Base-by-base conservation (phyloP, 2,888 invertebrate genomes). In the Gonocerus acuteangulatus region DNA sequence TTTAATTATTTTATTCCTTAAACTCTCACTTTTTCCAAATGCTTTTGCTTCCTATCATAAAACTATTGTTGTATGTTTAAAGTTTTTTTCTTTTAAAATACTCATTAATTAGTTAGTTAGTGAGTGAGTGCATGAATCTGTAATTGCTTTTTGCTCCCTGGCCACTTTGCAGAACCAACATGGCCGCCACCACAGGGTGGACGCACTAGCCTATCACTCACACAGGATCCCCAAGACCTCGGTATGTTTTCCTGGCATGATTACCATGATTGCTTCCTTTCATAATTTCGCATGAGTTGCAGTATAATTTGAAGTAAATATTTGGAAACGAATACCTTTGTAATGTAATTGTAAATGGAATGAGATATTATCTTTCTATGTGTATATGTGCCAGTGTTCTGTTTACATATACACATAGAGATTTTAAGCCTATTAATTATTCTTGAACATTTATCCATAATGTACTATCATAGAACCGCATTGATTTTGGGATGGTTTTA, bases 171-270 rank as follows among this genome's bases (percentile, higher is more conserved):
- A 51, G 51, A 51, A 34, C 32, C 51, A 51, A 27, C 51, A 51
- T 51, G 51, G 51, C 51, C 51, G 51, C 51, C 51, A 51, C 51
- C 64, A 51, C 57, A 56, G 49, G 63, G 61, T 61, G 64, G 64
- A 57, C 58, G 51, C 58, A 58, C 58, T 52, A 58, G 61, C 61
- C 61, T 64, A 52, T 59, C 64, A 51, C 61, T 61, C 52, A 64
- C 61, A 48, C 64, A 61, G 61, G 64, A 64, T 45, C 48, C 64
- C 52, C 61, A 64, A 61, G 64, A 64, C 60, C 61, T 64, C 58
- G 64, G 64, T 64, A 64, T 59, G 64, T 64, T 48, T 56, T 56
- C 44, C 56, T 45, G 42, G 44, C 44, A 56, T 56, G 42, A 44
- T 18, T 16, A 16, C 18, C 18, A 7, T 16, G 15, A 15, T 47